These are phyloP conservation scores for Cheiracanthium punctorium DNA, from an alignment of 2,888 invertebrate genomes.

Conservation along the genomic window DNA sequence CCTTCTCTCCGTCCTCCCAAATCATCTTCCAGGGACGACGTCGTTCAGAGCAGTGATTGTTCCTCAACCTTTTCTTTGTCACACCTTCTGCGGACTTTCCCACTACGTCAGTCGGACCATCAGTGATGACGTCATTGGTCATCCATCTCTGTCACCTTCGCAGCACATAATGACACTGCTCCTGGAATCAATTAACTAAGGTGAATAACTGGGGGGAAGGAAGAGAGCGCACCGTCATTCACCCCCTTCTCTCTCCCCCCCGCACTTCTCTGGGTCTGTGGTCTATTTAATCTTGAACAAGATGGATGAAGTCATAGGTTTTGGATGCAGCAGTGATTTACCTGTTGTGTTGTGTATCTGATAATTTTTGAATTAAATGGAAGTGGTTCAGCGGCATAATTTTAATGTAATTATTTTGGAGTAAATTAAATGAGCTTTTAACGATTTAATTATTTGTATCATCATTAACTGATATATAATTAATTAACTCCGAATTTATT, in stretches of 20 bases:
- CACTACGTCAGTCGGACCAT: constrained; percentile 31
- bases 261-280: constrained; percentile 4
- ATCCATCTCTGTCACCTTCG: constrained; percentile 36
- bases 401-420: too few species aligned
- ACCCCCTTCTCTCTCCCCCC: too few species aligned
- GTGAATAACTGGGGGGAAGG: constrained; percentile 26
- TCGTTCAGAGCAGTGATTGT: neutral
- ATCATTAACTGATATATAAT: too few species aligned
- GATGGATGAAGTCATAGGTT: constrained; percentile 51
- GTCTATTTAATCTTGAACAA: constrained; percentile 46
- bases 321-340: constrained; percentile 37
- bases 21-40: neutral
- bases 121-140: constrained; percentile 38
- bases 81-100: constrained; percentile 55
- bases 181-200: constrained; percentile 50
- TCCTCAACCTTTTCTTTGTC: constrained; percentile 42
- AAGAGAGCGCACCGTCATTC: constrained; percentile 1
- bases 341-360: constrained; percentile 6
- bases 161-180: constrained; percentile 54
- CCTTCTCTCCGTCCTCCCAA: neutral
- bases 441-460: too few species aligned
- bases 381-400: too few species aligned
- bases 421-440: too few species aligned
- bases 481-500: too few species aligned
- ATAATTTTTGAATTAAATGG: too few species aligned